A percentile compares a stretch with the other conserved stretches of the same genome.
Evolutionary conservation across 2,797 vertebrate species (phyloP).

Genomic region (Anguilla anguilla): DNA sequence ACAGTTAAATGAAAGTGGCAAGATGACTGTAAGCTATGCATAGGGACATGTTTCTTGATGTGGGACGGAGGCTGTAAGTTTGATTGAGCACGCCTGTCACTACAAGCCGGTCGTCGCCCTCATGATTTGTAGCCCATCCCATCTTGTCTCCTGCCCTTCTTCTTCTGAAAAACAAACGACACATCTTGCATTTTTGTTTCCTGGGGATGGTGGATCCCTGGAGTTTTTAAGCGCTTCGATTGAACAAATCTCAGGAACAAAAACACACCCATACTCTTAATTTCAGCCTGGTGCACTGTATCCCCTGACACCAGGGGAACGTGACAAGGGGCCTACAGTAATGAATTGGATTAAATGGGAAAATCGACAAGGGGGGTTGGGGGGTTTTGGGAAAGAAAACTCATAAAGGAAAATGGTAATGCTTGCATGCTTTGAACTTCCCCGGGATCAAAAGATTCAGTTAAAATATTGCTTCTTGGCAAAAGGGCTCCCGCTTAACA

Average conservation of each 20-base stretch:
- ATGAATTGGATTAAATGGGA: constrained; percentile 79
- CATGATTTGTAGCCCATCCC: neutral
- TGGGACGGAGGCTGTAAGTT: neutral
- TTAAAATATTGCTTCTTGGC: constrained; percentile 32
- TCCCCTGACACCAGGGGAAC: constrained; percentile 63
- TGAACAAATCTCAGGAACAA: constrained; percentile 60
- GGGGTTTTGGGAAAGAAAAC: constrained; percentile 39
- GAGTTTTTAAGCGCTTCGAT: constrained; percentile 12
- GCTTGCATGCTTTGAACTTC: constrained; percentile 53
- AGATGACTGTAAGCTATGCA: neutral
- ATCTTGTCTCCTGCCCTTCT: constrained; percentile 2
- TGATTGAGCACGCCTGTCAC: neutral
- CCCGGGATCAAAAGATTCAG: constrained; percentile 40
- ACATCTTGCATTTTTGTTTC: neutral
- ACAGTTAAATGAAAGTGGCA: neutral
- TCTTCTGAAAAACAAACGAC: neutral
- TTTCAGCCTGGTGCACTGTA: constrained; percentile 57
- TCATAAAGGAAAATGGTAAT: constrained; percentile 64
- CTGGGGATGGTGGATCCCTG: neutral
- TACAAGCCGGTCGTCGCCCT: neutral
- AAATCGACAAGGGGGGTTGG: constrained; percentile 46
- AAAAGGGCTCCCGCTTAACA: constrained; percentile 21
- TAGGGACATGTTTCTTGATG: neutral
- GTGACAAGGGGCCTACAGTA: constrained; percentile 56
- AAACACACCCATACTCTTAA: constrained; percentile 72